Conservation (phyloP, 2,888 invertebrate genomes). For the Odontothrips loti region DNA sequence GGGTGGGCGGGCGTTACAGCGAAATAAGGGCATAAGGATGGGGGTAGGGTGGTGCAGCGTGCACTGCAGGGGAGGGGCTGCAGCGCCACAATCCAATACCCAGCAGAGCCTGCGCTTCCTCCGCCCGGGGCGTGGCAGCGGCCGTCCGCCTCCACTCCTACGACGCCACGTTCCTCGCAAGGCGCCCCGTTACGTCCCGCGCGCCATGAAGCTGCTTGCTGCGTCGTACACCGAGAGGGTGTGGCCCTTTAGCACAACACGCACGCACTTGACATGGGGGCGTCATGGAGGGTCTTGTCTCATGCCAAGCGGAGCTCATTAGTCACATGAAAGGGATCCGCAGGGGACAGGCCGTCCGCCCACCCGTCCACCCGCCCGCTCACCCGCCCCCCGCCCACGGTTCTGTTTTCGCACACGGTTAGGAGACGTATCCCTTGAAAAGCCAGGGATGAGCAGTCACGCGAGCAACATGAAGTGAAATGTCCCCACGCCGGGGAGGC, state of each 20-base stretch:
- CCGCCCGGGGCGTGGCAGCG: neutral
- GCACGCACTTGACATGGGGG: neutral
- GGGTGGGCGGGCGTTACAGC: neutral
- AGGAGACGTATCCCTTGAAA: too few species aligned
- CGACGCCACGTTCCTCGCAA: too few species aligned
- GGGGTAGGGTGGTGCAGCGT: neutral
- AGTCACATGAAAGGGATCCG: constrained; percentile 1
- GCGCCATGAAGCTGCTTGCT: too few species aligned
- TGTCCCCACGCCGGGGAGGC: too few species aligned
- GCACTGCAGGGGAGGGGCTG: constrained; percentile 3
- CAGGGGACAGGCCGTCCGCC: neutral
- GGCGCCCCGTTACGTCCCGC: too few species aligned
- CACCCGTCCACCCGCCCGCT: neutral
- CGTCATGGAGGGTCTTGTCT: neutral
- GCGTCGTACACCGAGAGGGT: too few species aligned
- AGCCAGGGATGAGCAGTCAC: too few species aligned
- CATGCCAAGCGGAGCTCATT: constrained; percentile 1
- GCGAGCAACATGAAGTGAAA: too few species aligned
- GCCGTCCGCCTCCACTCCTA: too few species aligned
- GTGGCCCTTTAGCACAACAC: neutral
- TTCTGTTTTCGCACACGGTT: neutral
- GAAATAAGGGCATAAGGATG: constrained; percentile 9
- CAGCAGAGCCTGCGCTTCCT: neutral
- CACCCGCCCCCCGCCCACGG: neutral
- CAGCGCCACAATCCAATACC: neutral